These are phyloP conservation scores for Diarsia brunnea DNA, from an alignment of 2,888 invertebrate genomes.

Conservation along the genomic window DNA sequence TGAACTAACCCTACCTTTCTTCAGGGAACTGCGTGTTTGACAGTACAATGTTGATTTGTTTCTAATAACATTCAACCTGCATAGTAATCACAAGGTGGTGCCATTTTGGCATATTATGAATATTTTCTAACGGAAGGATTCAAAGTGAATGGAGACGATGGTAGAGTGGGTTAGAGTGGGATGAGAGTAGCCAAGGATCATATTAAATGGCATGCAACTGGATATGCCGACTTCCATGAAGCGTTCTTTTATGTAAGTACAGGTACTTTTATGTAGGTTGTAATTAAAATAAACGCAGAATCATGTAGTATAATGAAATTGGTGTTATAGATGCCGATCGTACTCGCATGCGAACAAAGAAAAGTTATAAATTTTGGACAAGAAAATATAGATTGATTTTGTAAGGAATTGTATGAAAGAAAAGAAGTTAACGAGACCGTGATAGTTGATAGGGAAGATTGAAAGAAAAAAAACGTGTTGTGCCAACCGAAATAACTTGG, in stretches of 20 bases:
- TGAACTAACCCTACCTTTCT: conserved; percentile 1
- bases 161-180: neutral
- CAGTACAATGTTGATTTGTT: conserved; percentile 30
- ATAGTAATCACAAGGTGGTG: neutral
- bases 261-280: too few species aligned
- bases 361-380: neutral
- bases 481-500: neutral
- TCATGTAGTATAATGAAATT: neutral
- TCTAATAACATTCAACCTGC: neutral
- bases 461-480: neutral
- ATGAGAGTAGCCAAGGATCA: neutral
- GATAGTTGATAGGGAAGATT: too few species aligned
- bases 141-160: neutral
- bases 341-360: neutral
- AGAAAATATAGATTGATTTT: neutral
- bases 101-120: neutral
- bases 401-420: neutral
- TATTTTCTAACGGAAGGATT: neutral
- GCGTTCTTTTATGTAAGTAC: neutral
- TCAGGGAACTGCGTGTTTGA: conserved; percentile 18
- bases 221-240: neutral
- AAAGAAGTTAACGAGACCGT: too few species aligned
- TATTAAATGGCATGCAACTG: neutral
- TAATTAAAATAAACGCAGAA: neutral
- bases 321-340: neutral